These are phyloP conservation scores for Drosophila melanosoma DNA, from an alignment of 2,888 invertebrate genomes.

Conservation along the genomic window DNA sequence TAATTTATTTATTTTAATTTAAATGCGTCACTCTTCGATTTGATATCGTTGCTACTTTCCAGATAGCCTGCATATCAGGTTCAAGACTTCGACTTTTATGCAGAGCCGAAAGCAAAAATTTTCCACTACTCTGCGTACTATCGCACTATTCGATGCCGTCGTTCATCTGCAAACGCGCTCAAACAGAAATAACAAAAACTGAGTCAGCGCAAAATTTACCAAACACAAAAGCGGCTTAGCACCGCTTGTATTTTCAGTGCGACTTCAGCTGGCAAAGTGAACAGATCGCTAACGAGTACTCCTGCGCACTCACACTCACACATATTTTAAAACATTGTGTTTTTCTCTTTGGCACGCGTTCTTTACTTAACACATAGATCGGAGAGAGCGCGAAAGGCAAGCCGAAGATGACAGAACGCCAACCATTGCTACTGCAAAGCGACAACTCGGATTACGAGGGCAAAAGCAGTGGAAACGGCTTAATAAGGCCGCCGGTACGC, in stretches of 20 bases:
- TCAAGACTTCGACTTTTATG: slow-evolving; percentile 41
- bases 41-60: slow-evolving; percentile 50
- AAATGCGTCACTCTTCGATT: slow-evolving; percentile 53
- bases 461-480: slow-evolving; percentile 54
- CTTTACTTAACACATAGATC: slow-evolving; percentile 44
- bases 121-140: slow-evolving; percentile 51
- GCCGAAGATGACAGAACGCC: slow-evolving; percentile 89
- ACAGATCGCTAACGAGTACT: slow-evolving; percentile 21
- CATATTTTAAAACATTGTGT: background rate
- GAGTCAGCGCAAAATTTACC: slow-evolving; percentile 68
- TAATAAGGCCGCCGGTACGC: slow-evolving; percentile 81
- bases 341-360: slow-evolving; percentile 7
- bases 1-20: background rate
- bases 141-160: slow-evolving; percentile 46
- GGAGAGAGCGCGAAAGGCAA: slow-evolving; percentile 60
- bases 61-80: slow-evolving; percentile 16
- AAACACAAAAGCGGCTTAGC: slow-evolving; percentile 51
- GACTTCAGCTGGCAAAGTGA: slow-evolving; percentile 46
- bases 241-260: slow-evolving; percentile 52
- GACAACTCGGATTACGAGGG: slow-evolving; percentile 78
- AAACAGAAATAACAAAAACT: slow-evolving; percentile 11
- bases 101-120: slow-evolving; percentile 54
- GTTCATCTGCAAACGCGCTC: slow-evolving; percentile 23
- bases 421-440: slow-evolving; percentile 87
- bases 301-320: background rate